Conservation (phyloP, 92 coral and sea anemone species). For the Zoanthus gigantus region DNA sequence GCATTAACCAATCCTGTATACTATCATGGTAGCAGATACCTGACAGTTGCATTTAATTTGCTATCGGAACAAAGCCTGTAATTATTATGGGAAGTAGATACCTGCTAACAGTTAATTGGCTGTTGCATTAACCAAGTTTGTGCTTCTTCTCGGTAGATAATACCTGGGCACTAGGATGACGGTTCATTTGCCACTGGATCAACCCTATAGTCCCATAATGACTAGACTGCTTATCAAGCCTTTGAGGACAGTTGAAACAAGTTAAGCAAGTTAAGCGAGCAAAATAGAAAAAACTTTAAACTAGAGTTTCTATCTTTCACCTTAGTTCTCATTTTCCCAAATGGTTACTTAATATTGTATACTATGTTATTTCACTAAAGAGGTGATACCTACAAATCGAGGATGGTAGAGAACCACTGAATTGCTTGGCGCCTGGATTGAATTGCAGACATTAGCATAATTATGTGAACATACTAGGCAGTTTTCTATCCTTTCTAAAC, state of each 20-base stretch:
- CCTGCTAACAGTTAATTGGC: too few species aligned
- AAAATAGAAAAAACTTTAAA: not conserved
- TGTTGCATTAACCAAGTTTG: not conserved
- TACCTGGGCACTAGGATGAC: slow-evolving; percentile 4
- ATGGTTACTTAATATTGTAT: not conserved
- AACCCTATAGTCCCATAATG: not conserved
- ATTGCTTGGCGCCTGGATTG: not conserved
- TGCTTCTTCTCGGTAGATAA: not conserved
- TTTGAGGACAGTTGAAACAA: not conserved
- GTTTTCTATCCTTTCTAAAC: not conserved
- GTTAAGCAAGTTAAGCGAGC: not conserved
- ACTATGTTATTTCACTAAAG: not conserved
- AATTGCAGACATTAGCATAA: not conserved
- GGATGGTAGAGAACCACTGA: not conserved
- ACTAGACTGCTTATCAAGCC: not conserved
- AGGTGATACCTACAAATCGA: not conserved
- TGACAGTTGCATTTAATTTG: not conserved
- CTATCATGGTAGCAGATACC: too few species aligned
- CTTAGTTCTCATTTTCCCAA: not conserved
- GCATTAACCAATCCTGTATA: too few species aligned
- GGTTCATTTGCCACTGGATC: not conserved
- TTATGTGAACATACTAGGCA: not conserved
- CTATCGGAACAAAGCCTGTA: not conserved
- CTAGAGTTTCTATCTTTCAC: not conserved
- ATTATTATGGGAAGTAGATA: too few species aligned